Evolutionary conservation across 2,113 vertebrate species (phyloP).

Genomic region (Crotophaga sulcirostris): DNA sequence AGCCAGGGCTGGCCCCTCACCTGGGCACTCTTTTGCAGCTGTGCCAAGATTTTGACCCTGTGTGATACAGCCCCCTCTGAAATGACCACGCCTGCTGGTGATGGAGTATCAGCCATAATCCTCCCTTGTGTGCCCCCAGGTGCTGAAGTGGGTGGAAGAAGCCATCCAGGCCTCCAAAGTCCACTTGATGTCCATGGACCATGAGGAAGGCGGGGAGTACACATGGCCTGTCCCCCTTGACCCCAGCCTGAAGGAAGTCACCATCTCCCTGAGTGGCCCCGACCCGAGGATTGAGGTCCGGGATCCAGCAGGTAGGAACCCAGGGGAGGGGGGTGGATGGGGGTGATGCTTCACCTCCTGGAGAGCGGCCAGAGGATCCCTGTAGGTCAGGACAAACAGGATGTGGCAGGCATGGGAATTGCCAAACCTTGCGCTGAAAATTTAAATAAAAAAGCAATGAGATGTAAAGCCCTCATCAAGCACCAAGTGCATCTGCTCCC

Average conservation of each 20-base stretch:
- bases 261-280: conserved; percentile 89
- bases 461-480: not conserved
- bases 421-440: not conserved
- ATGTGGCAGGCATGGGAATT: not conserved
- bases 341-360: not conserved
- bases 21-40: fast-evolving
- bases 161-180: conserved; percentile 91
- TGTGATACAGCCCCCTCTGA: not conserved
- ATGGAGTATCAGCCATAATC: not conserved
- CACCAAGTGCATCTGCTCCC: not conserved
- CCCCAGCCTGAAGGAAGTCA: conserved; percentile 90
- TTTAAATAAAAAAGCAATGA: not conserved
- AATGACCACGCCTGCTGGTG: fast-evolving
- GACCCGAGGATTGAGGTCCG: conserved; percentile 82
- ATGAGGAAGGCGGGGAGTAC: conserved; percentile 81
- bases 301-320: conserved; percentile 83
- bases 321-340: fast-evolving
- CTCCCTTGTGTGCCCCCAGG: conserved; percentile 82
- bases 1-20: not conserved
- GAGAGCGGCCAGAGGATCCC: not conserved
- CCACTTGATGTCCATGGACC: conserved; percentile 89
- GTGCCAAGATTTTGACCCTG: fast-evolving
- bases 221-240: conserved; percentile 87
- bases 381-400: not conserved
- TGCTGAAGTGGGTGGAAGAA: conserved; percentile 93